phyloP scores from a whole-genome alignment of 2,797 vertebrate species.

The Heterohyrax brucei region DNA sequence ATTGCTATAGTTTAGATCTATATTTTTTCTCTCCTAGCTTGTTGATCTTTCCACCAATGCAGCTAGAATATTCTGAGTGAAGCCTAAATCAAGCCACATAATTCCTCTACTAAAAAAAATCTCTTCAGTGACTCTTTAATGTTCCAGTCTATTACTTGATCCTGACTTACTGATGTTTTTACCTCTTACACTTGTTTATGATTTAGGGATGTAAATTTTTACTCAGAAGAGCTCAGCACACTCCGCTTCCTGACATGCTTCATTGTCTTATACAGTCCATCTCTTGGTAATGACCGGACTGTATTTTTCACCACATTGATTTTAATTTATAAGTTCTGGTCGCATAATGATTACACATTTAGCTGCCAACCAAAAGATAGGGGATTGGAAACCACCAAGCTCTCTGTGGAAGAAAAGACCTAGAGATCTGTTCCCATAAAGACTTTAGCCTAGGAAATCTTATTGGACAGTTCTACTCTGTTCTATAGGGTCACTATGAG shows the following conservation, averaged over 20 bases:
- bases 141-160: slow-evolving; percentile 42
- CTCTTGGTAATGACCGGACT: neutral
- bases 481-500: too few relatives aligned
- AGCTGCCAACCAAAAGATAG: too few relatives aligned
- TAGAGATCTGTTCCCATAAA: neutral
- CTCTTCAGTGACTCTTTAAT: neutral
- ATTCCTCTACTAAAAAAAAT: neutral
- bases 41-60: neutral
- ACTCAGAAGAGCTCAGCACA: neutral
- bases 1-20: neutral
- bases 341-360: too few relatives aligned
- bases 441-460: too few relatives aligned
- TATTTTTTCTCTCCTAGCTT: slow-evolving; percentile 15
- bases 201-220: neutral
- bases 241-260: neutral
- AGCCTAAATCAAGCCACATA: slow-evolving; percentile 1
- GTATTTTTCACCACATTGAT: neutral
- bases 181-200: neutral
- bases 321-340: too few relatives aligned
- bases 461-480: too few relatives aligned
- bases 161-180: neutral
- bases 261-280: neutral
- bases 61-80: slow-evolving; percentile 1
- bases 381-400: neutral
- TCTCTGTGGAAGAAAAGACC: neutral